A percentile compares a stretch with the other conserved stretches of the same genome.
phyloP scores from a whole-genome alignment of 2,113 vertebrate species.

The Sceloporus tristichus region DNA sequence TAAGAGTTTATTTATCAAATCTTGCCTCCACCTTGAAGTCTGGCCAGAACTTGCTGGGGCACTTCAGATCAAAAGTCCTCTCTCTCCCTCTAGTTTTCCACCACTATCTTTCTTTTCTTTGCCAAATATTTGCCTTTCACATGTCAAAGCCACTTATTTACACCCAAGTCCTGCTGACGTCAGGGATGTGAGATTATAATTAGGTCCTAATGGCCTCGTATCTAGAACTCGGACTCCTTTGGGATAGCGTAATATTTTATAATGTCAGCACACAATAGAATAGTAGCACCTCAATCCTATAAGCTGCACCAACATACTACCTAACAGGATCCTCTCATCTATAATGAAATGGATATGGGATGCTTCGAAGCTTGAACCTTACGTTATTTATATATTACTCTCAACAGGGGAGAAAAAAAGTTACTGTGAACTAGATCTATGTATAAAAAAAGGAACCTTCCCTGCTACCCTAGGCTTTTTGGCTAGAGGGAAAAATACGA shows the following conservation, averaged over 20 bases:
- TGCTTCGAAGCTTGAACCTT: neutral
- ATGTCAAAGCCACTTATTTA: conserved; percentile 18
- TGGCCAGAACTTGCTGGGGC: neutral
- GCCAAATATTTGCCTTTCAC: conserved; percentile 34
- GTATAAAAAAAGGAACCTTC: neutral
- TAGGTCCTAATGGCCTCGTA: neutral
- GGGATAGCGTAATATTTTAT: conserved; percentile 3
- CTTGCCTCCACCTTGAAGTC: conserved; percentile 40
- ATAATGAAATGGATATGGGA: neutral
- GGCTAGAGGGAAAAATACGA: neutral
- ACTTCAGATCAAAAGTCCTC: neutral
- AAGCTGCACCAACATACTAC: neutral
- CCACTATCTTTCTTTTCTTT: conserved; percentile 33
- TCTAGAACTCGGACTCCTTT: neutral
- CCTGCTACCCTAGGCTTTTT: neutral
- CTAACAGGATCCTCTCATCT: neutral
- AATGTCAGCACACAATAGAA: neutral
- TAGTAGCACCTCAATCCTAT: neutral
- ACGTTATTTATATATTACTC: neutral
- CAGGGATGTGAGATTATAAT: neutral
- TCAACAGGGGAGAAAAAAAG: neutral
- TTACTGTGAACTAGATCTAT: neutral
- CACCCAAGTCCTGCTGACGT: fast-evolving
- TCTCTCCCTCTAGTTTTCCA: conserved; percentile 14
- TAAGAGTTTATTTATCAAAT: conserved; percentile 66